Conservation (phyloP, 2,888 invertebrate species). For the Acholoe squamosa region DNA sequence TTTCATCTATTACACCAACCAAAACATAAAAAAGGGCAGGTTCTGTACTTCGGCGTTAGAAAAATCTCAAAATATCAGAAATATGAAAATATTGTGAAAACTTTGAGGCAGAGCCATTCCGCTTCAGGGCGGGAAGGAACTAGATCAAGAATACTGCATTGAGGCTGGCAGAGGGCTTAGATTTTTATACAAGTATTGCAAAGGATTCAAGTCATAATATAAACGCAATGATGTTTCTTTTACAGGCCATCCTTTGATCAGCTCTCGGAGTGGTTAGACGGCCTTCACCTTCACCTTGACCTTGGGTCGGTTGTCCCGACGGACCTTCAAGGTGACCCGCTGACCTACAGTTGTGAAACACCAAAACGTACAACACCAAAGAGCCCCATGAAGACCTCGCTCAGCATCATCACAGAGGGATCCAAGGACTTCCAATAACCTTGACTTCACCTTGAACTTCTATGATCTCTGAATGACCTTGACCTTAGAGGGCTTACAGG, state of each 20-base stretch:
- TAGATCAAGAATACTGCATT: too few species aligned
- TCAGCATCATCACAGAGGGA: conserved; percentile 49
- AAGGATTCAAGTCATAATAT: too few species aligned
- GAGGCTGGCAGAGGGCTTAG: too few species aligned
- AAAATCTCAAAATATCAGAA: too few species aligned
- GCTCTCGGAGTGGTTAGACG: conserved; percentile 66
- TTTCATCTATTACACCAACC: too few species aligned
- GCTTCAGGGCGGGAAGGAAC: too few species aligned
- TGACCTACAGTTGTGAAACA: conserved; percentile 49
- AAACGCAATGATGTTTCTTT: too few species aligned
- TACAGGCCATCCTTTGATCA: conserved; percentile 68
- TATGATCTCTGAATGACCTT: background rate
- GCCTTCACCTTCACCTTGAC: conserved; percentile 66
- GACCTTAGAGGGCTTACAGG: background rate
- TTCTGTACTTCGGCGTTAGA: too few species aligned
- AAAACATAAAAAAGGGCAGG: too few species aligned
- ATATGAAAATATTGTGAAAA: too few species aligned
- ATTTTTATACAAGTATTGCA: too few species aligned
- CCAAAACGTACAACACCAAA: conserved; percentile 28
- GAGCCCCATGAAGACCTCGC: conserved; percentile 53
- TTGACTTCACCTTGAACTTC: background rate
- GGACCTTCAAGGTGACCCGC: conserved; percentile 64
- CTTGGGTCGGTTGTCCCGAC: conserved; percentile 62
- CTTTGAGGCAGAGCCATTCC: too few species aligned
- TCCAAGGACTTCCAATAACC: conserved; percentile 51